phyloP scores from a whole-genome alignment of 2,888 invertebrate species.

The Chrysotoxum bicinctum region DNA sequence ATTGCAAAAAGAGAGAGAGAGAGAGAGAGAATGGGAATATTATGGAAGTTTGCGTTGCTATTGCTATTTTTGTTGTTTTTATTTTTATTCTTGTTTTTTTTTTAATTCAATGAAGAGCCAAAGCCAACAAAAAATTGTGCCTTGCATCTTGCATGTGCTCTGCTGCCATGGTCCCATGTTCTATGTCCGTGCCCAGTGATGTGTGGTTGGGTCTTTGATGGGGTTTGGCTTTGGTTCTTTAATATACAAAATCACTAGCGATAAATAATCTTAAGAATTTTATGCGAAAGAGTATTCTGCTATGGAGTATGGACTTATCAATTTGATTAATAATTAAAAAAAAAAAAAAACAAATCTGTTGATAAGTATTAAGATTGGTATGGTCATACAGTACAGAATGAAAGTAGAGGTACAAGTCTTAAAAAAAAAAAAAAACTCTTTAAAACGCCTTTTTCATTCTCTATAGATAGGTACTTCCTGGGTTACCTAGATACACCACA shows the following conservation, averaged over 20 bases:
- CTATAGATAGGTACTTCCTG: no score
- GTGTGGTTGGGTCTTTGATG: not conserved
- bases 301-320: no score
- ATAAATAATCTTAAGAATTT: no score
- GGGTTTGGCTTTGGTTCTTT: not conserved
- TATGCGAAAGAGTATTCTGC: not conserved
- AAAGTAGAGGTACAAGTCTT: no score
- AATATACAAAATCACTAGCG: not conserved
- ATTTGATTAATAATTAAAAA: no score
- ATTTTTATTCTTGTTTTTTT: not conserved
- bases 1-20: constrained; percentile 1
- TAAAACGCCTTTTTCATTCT: no score
- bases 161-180: not conserved
- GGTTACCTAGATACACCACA: no score
- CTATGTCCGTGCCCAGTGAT: constrained; percentile 6
- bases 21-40: constrained; percentile 17
- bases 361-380: no score
- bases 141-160: not conserved
- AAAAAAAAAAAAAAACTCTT: no score
- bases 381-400: no score
- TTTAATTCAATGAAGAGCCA: not conserved
- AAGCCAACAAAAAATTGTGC: not conserved
- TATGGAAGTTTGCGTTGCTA: not conserved
- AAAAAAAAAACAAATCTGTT: no score
- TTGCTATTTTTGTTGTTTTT: not conserved